phyloP scores from a whole-genome alignment of 2,888 invertebrate genomes.

The Drosophila recens region DNA sequence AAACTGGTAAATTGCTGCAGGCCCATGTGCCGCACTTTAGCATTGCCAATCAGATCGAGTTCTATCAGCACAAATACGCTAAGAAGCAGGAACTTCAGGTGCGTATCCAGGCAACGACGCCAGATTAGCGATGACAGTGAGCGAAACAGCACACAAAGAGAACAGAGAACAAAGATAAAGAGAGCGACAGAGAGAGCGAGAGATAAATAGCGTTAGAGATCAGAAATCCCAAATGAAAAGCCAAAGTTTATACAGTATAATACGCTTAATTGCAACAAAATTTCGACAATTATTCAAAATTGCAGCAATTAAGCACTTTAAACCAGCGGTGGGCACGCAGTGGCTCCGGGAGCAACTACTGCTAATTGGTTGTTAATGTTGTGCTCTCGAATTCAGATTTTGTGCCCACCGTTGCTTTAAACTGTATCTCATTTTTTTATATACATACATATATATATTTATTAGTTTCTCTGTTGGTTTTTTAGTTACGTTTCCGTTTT shows the following conservation, averaged over 20 bases:
- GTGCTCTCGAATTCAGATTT: too few relatives aligned
- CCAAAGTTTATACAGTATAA: conserved; percentile 16
- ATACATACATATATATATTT: not conserved
- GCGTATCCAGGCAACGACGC: conserved; percentile 65
- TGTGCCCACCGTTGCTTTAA: too few relatives aligned
- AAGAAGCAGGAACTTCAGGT: conserved; percentile 85
- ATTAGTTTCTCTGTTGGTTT: not conserved
- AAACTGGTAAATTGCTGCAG: conserved; percentile 78
- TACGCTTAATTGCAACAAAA: not conserved
- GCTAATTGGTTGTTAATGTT: too few relatives aligned
- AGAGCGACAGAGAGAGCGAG: not conserved
- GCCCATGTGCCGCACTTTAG: conserved; percentile 83
- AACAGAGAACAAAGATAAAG: conserved; percentile 1
- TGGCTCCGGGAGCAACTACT: too few relatives aligned
- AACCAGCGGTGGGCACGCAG: too few relatives aligned
- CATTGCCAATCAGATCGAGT: conserved; percentile 84
- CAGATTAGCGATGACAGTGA: conserved; percentile 33
- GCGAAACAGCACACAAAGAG: not conserved
- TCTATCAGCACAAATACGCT: conserved; percentile 84
- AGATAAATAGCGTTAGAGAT: not conserved
- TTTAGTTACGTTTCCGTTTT: conserved; percentile 2
- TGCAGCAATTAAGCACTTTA: not conserved
- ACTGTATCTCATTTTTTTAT: not conserved
- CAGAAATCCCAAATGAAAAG: not conserved
- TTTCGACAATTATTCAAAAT: not conserved